Conservation (phyloP, 2,888 invertebrate genomes). For the Tortricodes alternella region DNA sequence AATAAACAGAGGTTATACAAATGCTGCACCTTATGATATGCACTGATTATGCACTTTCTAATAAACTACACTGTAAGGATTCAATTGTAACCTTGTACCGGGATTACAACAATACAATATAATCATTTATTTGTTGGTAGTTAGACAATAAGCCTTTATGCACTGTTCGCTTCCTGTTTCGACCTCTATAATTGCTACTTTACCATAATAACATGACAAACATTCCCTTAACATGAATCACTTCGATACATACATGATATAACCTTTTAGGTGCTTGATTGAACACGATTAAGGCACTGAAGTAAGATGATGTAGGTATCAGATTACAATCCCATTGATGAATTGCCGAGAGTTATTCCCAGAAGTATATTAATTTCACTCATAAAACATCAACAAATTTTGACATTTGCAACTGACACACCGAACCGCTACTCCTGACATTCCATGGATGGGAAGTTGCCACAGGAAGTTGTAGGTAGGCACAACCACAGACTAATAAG, state of each 20-base stretch:
- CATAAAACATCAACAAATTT: constrained; percentile 77
- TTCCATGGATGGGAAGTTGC: too few species aligned
- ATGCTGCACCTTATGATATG: constrained; percentile 35
- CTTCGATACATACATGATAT: constrained; percentile 55
- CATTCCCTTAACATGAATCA: constrained; percentile 78
- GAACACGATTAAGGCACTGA: constrained; percentile 42
- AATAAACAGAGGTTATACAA: constrained; percentile 24
- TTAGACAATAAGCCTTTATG: constrained; percentile 37
- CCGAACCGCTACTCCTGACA: constrained; percentile 32
- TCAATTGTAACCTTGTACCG: constrained; percentile 36
- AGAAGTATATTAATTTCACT: constrained; percentile 52
- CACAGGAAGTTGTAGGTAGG: constrained; percentile 33
- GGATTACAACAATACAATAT: constrained; percentile 22
- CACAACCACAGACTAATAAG: constrained; percentile 41
- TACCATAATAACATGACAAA: constrained; percentile 61
- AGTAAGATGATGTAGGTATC: constrained; percentile 37
- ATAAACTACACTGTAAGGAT: constrained; percentile 43
- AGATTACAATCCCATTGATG: constrained; percentile 60
- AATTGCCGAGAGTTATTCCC: constrained; percentile 48
- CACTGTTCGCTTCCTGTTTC: constrained; percentile 58
- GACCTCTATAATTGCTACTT: constrained; percentile 55
- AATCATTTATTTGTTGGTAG: constrained; percentile 23
- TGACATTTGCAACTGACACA: constrained; percentile 52
- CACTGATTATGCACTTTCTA: constrained; percentile 36
- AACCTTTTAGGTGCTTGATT: constrained; percentile 47